phyloP scores from a whole-genome alignment of 2,888 invertebrate species.

The Eupelmus urozonus region DNA sequence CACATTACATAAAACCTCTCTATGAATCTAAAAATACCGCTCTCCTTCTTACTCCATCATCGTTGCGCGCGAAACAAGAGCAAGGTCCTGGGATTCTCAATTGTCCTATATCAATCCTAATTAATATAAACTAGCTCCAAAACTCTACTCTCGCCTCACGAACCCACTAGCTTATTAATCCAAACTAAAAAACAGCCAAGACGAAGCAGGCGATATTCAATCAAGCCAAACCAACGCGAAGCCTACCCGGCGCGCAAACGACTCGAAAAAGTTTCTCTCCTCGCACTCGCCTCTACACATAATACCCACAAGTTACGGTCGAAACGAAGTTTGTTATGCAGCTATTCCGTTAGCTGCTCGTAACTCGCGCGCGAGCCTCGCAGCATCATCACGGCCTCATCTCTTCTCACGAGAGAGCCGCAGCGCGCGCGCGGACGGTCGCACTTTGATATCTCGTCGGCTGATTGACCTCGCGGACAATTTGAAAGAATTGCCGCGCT shows the following conservation, averaged over 20 bases:
- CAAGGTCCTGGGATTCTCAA: neutral
- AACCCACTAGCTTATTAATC: conserved; percentile 1
- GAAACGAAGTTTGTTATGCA: conserved; percentile 39
- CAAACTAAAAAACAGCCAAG: neutral
- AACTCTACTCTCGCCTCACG: neutral
- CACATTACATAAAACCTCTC: no score
- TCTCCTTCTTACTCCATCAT: no score
- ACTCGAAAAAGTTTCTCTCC: no score
- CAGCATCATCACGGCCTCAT: neutral
- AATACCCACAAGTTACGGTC: conserved; percentile 4
- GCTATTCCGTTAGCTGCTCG: conserved; percentile 38
- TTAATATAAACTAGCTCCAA: conserved; percentile 21
- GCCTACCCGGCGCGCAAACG: no score
- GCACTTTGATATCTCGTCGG: conserved; percentile 59
- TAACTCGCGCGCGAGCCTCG: conserved; percentile 6
- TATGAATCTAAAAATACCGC: no score
- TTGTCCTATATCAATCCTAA: conserved; percentile 13
- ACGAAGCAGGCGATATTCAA: neutral
- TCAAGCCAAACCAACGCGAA: neutral
- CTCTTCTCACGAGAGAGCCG: conserved; percentile 55
- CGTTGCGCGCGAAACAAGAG: conserved; percentile 2
- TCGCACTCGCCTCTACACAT: no score
- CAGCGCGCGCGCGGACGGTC: conserved; percentile 34
- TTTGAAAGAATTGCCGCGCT: conserved; percentile 58
- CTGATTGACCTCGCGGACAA: conserved; percentile 61